Conservation (phyloP, 2,888 invertebrate species). For the Nymphalis polychloros region DNA sequence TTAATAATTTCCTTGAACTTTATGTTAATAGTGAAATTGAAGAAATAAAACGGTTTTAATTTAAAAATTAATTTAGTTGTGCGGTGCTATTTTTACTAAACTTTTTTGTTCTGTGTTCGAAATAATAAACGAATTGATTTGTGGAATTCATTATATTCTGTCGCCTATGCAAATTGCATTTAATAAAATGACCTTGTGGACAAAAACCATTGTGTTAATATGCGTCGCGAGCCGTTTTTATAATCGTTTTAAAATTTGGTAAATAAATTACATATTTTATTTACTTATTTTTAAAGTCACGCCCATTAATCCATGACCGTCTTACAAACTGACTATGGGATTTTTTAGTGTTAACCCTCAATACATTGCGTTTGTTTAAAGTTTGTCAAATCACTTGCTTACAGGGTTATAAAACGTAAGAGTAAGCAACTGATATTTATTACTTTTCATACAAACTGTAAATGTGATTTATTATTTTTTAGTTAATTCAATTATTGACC, state of each 20-base stretch:
- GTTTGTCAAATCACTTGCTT: too few species aligned
- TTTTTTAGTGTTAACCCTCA: too few species aligned
- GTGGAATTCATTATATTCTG: slow-evolving; percentile 22
- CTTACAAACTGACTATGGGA: too few species aligned
- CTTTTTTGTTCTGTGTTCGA: slow-evolving; percentile 16
- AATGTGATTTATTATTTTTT: too few species aligned
- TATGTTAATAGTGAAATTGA: too few species aligned
- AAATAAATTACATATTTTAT: background rate
- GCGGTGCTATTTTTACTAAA: background rate
- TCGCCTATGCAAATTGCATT: slow-evolving; percentile 21
- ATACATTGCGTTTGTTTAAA: too few species aligned
- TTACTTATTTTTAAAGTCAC: background rate
- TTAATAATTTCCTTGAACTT: too few species aligned
- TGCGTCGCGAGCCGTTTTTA: background rate
- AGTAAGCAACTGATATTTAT: too few species aligned
- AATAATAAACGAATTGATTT: slow-evolving; percentile 39
- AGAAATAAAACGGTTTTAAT: background rate
- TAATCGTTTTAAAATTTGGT: background rate
- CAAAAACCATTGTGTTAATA: slow-evolving; percentile 3
- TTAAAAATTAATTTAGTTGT: background rate
- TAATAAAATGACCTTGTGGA: slow-evolving; percentile 14
- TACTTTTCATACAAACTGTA: too few species aligned
- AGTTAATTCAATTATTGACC: too few species aligned
- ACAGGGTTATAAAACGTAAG: too few species aligned
- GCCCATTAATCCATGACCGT: too few species aligned